Base-by-base conservation (phyloP, 2,888 invertebrate genomes). In the Lepidocyrtinus sp. region DNA sequence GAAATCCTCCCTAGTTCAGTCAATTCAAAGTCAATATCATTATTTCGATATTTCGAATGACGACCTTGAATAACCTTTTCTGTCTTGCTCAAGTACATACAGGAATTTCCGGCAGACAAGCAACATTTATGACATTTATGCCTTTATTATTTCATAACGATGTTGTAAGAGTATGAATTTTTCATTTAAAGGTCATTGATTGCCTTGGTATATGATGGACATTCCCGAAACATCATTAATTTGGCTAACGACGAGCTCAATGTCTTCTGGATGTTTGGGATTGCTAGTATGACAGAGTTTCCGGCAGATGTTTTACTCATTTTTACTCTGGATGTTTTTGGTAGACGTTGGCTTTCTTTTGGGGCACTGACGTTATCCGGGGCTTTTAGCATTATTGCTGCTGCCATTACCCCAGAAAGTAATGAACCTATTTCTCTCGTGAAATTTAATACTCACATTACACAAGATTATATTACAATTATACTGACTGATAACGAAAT, bases 191-290 rank as follows among this genome's bases (percentile, higher is more conserved):
- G 91, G 90, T 95, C 95, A 94, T 92, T 94, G n/a, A 94, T 96
- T 75, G 95, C 95, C 0, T 88, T 96, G 87, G 95, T 95, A 0
- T 95, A 96, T 88, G 95, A 96, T 87, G 95, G 95, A 0, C 96
- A 96, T 88, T 95, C 96, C 17, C 91, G 96, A 87, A 96, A 96
- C 88, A 95, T 96, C 0, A 94, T 95, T 0, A 94, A 95, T 9
- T 89, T 96, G 62, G 83, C 82, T 26, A 69, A 84, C 70, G 77
- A 61, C 5, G 62, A 82, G 1, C 69, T 78, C 45, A 78, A 82
- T 68, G 72, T 84, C 9, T 84, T 78, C 64, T 79, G 78, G 77
- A 70, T 82, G 72, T 82, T 82, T 72, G 79, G 71, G 1, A 78
- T 95, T 1, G 95, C 96, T 0, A 93, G 93, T 0, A 93, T 94